Conservation (phyloP, 2,888 invertebrate genomes). For the Metopia argyrocephala region DNA sequence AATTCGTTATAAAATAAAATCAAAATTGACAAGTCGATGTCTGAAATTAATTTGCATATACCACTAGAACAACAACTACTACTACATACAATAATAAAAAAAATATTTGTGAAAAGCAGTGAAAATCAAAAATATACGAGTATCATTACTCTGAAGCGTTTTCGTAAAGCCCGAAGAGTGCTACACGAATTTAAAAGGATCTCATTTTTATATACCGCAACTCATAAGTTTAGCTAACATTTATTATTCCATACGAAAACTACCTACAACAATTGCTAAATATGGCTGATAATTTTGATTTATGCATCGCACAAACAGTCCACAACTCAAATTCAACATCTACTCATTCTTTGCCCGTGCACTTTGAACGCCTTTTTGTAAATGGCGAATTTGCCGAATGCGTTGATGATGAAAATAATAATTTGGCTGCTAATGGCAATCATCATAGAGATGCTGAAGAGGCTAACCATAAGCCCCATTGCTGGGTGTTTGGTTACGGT, state of each 20-base stretch:
- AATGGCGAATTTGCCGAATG: conserved; percentile 70
- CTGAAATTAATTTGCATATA: conserved; percentile 57
- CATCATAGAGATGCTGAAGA: not conserved
- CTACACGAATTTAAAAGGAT: conserved; percentile 57
- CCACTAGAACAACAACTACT: not conserved
- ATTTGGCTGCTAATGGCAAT: conserved; percentile 36
- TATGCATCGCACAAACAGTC: conserved; percentile 35
- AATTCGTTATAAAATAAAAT: not conserved
- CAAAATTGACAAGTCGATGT: conserved; percentile 64
- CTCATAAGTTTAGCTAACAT: conserved; percentile 65
- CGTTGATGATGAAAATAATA: conserved; percentile 62
- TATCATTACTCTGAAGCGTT: not conserved
- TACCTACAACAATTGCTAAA: not conserved
- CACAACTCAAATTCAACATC: not conserved
- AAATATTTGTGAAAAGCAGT: conserved; percentile 29
- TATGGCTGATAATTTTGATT: conserved; percentile 38
- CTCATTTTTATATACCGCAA: conserved; percentile 56
- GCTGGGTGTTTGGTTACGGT: conserved; percentile 97
- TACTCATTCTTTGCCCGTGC: conserved; percentile 67
- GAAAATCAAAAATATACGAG: conserved; percentile 6
- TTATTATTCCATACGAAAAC: conserved; percentile 18
- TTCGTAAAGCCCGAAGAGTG: conserved; percentile 27
- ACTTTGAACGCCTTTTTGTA: conserved; percentile 74
- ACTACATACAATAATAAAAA: not conserved
- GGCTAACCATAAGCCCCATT: conserved; percentile 64